phyloP scores from a whole-genome alignment of 1,140 invertebrate genomes.

The Metopolophium dirhodum region DNA sequence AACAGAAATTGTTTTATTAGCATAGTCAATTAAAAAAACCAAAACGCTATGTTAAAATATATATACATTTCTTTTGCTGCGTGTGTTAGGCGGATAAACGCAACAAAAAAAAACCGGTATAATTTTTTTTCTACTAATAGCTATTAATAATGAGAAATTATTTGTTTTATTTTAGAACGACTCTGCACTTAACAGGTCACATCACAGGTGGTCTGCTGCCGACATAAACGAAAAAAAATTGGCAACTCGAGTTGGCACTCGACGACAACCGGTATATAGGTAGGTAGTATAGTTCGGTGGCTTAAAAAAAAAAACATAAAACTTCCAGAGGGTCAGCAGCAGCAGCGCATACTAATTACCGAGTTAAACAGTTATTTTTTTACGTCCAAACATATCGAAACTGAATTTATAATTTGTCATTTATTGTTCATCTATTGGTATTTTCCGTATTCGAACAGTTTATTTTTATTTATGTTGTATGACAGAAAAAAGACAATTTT shows the following conservation, averaged over 20 bases:
- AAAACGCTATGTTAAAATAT: neutral
- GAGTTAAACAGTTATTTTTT: neutral
- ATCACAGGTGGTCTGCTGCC: neutral
- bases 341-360: neutral
- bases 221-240: neutral
- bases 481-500: neutral
- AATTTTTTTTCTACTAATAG: neutral
- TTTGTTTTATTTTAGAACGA: too few relatives aligned
- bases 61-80: neutral
- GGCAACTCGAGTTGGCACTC: neutral
- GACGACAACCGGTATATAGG: neutral
- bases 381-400: neutral
- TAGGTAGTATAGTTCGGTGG: neutral
- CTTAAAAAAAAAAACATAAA: neutral
- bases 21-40: neutral
- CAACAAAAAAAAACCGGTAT: neutral
- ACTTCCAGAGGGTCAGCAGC: neutral
- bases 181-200: neutral
- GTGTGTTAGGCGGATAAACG: neutral
- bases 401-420: neutral
- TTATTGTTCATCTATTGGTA: neutral
- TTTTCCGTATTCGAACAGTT: neutral
- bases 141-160: neutral
- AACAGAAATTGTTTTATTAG: neutral
- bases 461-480: neutral